Percentiles rank a stretch among this genome's conserved stretches.
Evolutionary conservation across 2,888 invertebrate species (phyloP).

Genomic region (Exephanes ischioxanthus): DNA sequence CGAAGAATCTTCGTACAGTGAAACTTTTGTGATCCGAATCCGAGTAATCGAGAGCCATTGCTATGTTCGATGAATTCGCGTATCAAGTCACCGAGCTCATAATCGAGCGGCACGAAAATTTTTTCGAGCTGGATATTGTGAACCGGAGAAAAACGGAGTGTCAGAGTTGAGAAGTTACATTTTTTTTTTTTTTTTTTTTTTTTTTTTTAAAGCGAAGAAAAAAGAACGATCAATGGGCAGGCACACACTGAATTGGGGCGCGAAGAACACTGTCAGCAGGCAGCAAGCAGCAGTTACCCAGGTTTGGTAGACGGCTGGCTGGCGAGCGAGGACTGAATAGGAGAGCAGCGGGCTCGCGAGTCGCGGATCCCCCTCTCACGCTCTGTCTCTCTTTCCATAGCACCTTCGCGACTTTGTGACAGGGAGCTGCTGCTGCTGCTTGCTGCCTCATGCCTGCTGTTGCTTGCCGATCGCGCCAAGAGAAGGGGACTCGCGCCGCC

Average conservation of each 20-base stretch:
- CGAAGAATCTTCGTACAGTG: background rate
- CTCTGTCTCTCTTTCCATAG: constrained; percentile 75
- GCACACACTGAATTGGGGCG: constrained; percentile 70
- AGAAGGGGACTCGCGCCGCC: constrained; percentile 55
- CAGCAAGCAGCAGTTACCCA: constrained; percentile 64
- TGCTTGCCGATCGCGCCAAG: constrained; percentile 68
- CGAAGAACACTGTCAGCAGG: constrained; percentile 62
- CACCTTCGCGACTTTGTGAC: constrained; percentile 74
- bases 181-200: no score
- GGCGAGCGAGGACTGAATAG: constrained; percentile 83
- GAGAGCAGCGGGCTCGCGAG: constrained; percentile 80
- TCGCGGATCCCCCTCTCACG: constrained; percentile 70
- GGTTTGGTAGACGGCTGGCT: constrained; percentile 76
- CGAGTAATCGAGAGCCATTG: no score
- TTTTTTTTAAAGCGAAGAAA: no score
- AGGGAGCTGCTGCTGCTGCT: constrained; percentile 61
- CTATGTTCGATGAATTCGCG: no score
- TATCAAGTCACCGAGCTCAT: no score
- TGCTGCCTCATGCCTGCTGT: constrained; percentile 26
- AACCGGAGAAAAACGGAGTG: no score
- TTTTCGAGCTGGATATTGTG: no score
- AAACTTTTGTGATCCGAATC: no score
- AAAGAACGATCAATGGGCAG: background rate
- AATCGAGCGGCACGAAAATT: background rate
- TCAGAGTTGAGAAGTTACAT: no score